Evolutionary conservation across 1,140 invertebrate species (phyloP).

Genomic region (Drosophila persimilis): DNA sequence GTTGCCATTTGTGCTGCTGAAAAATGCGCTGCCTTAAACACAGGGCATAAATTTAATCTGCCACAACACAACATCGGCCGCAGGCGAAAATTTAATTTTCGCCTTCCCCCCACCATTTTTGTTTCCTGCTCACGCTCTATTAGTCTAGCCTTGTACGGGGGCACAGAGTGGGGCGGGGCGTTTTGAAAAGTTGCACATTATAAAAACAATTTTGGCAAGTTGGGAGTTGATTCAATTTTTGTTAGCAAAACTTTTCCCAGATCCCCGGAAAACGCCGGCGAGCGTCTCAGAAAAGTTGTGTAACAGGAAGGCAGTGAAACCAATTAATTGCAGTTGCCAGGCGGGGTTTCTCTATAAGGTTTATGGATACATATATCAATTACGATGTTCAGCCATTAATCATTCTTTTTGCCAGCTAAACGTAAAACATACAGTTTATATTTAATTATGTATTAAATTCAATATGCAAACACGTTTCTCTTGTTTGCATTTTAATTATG

Average conservation of each 20-base stretch:
- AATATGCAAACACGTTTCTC: background rate
- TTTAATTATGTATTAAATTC: background rate
- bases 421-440: too few relatives aligned
- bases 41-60: constrained; percentile 64
- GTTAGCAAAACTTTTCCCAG: constrained; percentile 62
- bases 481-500: constrained; percentile 13
- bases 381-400: constrained; percentile 4
- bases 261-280: constrained; percentile 21
- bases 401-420: background rate
- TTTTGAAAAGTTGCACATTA: constrained; percentile 56
- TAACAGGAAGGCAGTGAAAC: background rate
- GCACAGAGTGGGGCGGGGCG: background rate
- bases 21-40: constrained; percentile 51
- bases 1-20: constrained; percentile 52
- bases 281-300: constrained; percentile 3
- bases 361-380: constrained; percentile 6
- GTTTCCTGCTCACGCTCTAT: constrained; percentile 45
- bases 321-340: constrained; percentile 39
- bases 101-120: constrained; percentile 7
- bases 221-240: constrained; percentile 71
- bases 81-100: constrained; percentile 38
- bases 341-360: background rate
- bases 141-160: constrained; percentile 30
- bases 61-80: constrained; percentile 19
- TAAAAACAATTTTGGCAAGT: constrained; percentile 74